Base-by-base conservation (phyloP, 2,113 vertebrate genomes). In the Toxostoma redivivum region DNA sequence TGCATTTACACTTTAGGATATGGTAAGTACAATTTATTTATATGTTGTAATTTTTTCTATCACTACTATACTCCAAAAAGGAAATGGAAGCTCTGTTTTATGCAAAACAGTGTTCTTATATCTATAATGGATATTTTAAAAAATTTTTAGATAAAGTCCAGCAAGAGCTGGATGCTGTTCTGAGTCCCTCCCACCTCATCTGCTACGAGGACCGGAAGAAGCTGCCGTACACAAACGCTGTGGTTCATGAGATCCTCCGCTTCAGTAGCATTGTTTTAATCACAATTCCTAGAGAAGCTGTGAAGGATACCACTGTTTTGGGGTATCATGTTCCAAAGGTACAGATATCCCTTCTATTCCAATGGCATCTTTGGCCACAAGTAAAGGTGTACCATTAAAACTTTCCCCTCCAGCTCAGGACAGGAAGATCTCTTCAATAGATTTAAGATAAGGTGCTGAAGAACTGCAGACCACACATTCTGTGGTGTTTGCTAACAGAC, bases 301-400 rank as follows among this genome's bases (percentile, higher is more conserved):
- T 95, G 88, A 97, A 48, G 33, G 88, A 96, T 31, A 95, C 95
- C 17, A 62, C 45, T 16, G 12, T 97, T 27, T 11, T 79, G 2
- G 86, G 96, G 6, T 94, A 92, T 62, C 56, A 12, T 3, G 1
- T 97, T 64, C 96, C 93, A 62, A 97, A 97, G 96, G 95, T 97
- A 95, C 40, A 83, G 30, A 15, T 47, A 37, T 10, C 18, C 38
- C n/a, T 47, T 87, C 38, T 66, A 9, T 57, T 81, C 78, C 57
- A 27, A 0, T 51, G 56, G 50, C 47, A 61, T 35, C 25, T 64
- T 66, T 73, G 65, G 23, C 35, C 25, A 16, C 0, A 5, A 40
- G 22, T 65, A 20, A n/a, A 42, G 11, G 11, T 81, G 84, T 50
- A 7, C 20, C 21, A 12, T 16, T 44, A 74, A 35, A 9, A 15